Evolutionary conservation across 2,113 vertebrate species (phyloP).

Genomic region (Aramus guarauna): DNA sequence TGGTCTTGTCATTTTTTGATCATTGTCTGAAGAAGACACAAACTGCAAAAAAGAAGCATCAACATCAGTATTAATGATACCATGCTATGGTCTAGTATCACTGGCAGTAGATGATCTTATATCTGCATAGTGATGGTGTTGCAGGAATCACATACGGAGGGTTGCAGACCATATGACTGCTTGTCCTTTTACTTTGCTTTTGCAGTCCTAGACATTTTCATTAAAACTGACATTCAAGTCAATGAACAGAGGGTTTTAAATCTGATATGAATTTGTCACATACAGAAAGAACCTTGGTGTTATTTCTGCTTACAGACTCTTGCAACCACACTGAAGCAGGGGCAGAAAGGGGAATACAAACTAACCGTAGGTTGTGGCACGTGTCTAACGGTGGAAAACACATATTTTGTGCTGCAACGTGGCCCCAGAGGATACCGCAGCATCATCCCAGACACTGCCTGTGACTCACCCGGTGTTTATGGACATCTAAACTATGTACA

Average conservation of each 20-base stretch:
- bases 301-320: background rate
- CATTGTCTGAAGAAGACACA: background rate
- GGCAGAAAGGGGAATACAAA: background rate
- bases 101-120: background rate
- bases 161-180: background rate
- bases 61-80: accelerated
- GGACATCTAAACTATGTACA: background rate
- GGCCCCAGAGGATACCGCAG: background rate
- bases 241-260: background rate
- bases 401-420: background rate
- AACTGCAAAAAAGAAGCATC: background rate
- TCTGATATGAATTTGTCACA: background rate
- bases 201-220: background rate
- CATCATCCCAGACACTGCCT: background rate
- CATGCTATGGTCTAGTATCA: accelerated
- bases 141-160: background rate
- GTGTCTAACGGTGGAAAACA: background rate
- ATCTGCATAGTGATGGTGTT: background rate
- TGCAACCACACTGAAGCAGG: background rate
- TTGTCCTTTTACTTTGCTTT: background rate
- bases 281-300: background rate
- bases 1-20: background rate
- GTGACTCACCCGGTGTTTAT: background rate
- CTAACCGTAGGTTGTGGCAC: background rate
- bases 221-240: background rate